phyloP scores from a whole-genome alignment of 1,140 invertebrate genomes.

The Notospermus geniculatus region DNA sequence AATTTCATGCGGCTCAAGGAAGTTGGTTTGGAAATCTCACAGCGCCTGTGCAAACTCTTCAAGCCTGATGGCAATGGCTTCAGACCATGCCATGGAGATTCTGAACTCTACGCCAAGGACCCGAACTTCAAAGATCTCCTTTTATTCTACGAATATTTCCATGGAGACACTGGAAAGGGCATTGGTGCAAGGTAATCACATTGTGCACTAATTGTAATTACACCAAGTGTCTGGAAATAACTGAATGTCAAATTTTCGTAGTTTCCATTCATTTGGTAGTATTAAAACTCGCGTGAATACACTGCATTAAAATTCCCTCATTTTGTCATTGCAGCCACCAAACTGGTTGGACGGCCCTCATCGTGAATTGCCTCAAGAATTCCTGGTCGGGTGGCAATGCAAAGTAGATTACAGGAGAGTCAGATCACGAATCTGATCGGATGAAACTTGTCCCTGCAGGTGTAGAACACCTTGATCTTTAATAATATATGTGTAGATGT shows the following conservation, averaged over 20 bases:
- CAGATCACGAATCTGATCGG: too few species aligned
- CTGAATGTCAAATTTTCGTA: too few species aligned
- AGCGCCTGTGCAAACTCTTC: constrained; percentile 47
- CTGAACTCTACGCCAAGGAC: constrained; percentile 43
- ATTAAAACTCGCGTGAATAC: neutral
- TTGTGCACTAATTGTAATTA: too few species aligned
- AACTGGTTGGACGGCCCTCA: constrained; percentile 54
- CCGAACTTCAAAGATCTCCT: constrained; percentile 49
- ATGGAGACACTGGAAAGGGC: constrained; percentile 52
- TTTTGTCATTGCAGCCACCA: constrained; percentile 45
- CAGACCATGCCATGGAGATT: constrained; percentile 53
- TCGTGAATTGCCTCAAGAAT: constrained; percentile 11
- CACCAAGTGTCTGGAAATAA: too few species aligned
- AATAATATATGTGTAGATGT: too few species aligned
- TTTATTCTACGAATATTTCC: constrained; percentile 55
- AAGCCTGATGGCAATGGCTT: constrained; percentile 43
- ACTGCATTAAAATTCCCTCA: constrained; percentile 6
- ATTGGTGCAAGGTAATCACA: constrained; percentile 51
- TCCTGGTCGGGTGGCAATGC: too few species aligned
- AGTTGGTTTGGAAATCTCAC: constrained; percentile 42
- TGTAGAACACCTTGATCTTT: too few species aligned
- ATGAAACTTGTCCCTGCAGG: too few species aligned
- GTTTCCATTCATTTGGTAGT: too few species aligned
- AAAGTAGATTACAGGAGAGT: too few species aligned
- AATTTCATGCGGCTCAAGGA: constrained; percentile 45